phyloP scores from a whole-genome alignment of 2,888 invertebrate species.

The Conus canariensis region DNA sequence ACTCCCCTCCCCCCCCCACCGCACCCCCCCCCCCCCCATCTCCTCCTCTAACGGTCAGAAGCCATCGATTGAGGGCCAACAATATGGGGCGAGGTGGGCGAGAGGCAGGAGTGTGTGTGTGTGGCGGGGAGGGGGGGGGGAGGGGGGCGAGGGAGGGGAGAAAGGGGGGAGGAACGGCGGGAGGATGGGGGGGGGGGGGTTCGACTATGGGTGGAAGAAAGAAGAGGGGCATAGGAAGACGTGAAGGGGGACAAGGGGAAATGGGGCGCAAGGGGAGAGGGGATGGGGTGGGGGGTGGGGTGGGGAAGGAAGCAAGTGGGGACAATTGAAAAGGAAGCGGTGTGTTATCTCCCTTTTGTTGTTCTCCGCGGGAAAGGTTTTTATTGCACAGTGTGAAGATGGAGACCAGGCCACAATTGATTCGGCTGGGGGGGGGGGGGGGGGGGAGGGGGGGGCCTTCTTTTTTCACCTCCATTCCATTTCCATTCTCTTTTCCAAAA shows the following conservation, averaged over 20 bases:
- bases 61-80: no score
- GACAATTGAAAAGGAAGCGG: conserved; percentile 1
- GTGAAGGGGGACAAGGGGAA: no score
- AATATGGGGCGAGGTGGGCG: no score
- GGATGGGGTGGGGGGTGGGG: not conserved
- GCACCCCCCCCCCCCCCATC: not conserved
- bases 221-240: no score
- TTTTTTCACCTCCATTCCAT: no score
- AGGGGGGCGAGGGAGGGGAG: no score
- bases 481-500: no score
- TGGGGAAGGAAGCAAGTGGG: not conserved
- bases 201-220: no score
- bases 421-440: not conserved
- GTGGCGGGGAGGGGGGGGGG: no score
- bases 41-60: not conserved
- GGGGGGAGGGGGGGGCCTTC: not conserved
- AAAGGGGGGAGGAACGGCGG: no score
- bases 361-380: conserved; percentile 13
- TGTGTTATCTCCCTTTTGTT: conserved; percentile 29
- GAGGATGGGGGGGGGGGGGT: no score
- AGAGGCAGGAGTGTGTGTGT: no score
- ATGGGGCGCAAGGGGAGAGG: not conserved
- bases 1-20: not conserved
- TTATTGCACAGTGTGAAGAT: conserved; percentile 6
- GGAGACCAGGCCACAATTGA: not conserved